Evolutionary conservation across 2,113 vertebrate genomes (phyloP).

Genomic region (Origma solitaria): DNA sequence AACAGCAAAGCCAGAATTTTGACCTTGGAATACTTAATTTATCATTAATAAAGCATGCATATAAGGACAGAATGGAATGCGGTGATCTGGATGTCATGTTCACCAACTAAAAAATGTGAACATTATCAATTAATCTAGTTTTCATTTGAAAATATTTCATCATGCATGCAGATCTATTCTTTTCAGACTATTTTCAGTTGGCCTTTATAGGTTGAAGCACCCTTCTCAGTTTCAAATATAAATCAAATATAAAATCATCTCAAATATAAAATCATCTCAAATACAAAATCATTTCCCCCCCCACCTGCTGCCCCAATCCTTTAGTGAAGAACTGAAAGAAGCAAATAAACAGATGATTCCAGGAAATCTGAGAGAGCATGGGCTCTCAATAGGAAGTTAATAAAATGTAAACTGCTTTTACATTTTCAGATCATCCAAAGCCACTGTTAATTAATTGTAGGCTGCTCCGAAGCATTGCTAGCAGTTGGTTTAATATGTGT

Average conservation of each 20-base stretch:
- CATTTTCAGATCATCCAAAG: background rate
- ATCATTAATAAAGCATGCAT: background rate
- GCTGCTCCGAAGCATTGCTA: background rate
- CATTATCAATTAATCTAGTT: background rate
- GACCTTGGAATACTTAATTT: background rate
- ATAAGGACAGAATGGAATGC: background rate
- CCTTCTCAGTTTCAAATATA: background rate
- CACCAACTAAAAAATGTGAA: background rate
- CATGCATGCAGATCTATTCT: background rate
- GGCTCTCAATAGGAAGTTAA: background rate
- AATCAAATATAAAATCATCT: background rate
- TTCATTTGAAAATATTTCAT: background rate
- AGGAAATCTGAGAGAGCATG: background rate
- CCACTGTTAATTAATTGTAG: background rate
- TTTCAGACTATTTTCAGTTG: background rate
- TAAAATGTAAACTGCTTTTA: background rate
- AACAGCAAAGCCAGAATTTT: background rate
- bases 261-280: background rate
- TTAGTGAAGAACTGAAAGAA: background rate
- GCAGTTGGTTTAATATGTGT: background rate
- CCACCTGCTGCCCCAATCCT: fast-evolving
- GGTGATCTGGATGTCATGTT: background rate
- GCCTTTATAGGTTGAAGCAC: background rate
- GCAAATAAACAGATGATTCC: fast-evolving
- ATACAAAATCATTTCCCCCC: background rate